Percentiles rank a stretch among this genome's conserved stretches.
phyloP scores from a whole-genome alignment of 1,140 invertebrate genomes.

The Melitaea cinxia region DNA sequence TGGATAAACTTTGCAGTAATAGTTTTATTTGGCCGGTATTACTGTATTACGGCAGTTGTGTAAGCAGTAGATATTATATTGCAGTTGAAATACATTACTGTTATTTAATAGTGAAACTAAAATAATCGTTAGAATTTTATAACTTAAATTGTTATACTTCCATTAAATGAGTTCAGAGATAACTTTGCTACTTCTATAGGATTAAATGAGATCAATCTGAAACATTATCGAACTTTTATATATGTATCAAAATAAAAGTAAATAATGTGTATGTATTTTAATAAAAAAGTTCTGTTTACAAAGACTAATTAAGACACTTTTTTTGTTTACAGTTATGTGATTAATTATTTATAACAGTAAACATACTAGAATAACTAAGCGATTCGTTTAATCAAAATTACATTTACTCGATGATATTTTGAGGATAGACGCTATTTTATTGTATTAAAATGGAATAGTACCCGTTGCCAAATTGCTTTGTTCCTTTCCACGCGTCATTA shows the following conservation, averaged over 20 bases:
- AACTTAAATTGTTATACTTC: background rate
- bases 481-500: slow-evolving; percentile 68
- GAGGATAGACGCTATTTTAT: slow-evolving; percentile 33
- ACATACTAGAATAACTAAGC: slow-evolving; percentile 14
- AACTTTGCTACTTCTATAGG: too few species aligned
- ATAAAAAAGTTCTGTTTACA: too few species aligned
- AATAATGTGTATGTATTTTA: too few species aligned
- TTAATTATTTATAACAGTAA: too few species aligned
- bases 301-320: too few species aligned
- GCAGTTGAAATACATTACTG: too few species aligned
- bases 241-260: too few species aligned
- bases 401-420: slow-evolving; percentile 33
- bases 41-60: slow-evolving; percentile 23
- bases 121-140: too few species aligned
- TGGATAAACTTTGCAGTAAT: slow-evolving; percentile 43
- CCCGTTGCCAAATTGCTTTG: slow-evolving; percentile 68
- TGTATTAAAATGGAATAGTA: slow-evolving; percentile 48
- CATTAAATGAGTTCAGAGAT: too few species aligned
- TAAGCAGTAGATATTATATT: background rate
- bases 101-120: background rate
- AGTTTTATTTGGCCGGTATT: slow-evolving; percentile 36
- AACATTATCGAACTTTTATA: too few species aligned
- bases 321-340: background rate
- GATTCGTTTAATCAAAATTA: slow-evolving; percentile 37
- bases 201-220: too few species aligned